Evolutionary conservation across 2,888 invertebrate species (phyloP), one percentile per base, ranked within the genome.

Genomic region (Melieria omissa): DNA sequence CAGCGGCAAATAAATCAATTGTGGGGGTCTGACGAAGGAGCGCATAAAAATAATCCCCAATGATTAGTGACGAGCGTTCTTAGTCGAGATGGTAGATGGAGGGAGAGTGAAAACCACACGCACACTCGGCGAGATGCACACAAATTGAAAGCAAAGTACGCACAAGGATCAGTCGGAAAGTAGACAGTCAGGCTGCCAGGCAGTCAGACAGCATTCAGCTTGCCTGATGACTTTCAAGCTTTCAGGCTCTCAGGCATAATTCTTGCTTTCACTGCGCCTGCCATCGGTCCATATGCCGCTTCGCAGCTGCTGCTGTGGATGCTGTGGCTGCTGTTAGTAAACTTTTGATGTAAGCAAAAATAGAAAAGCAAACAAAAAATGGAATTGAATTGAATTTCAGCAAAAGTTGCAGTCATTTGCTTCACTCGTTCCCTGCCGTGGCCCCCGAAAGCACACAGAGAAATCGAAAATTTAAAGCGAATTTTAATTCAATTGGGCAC

Each of bases 401-500:
- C 29, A 16, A 63, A 62, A 12, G 54, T 45, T 49, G 44, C 41
- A 58, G 10, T 29, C 44, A 49, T n/a, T 8, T 55, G 29, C 4
- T n/a, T 41, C 58, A 10, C 49, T 12, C 49, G 12, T 49, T 49
- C 49, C 49, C 9, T 49, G 9, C 49, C 49, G 10, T 3, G 2
- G 10, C 49, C 9, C 12, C 12, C 3, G 2, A 42, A 54, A 42
- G 49, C 52, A 44, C 8, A 4, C 49, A 44, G 16, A 7, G 49
- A 67, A 67, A 67, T 49, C 12, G 10, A 42, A 16, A 61, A 67
- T 67, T 67, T 52, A 57, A 55, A 63, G 63, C 55, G 62, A 69
- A 46, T 63, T 69, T 55, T 69, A 69, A 69, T 63, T 69, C 62
- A 69, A 69, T 69, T 69, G 69, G 63, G 55, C 46, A 63, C 41